These are phyloP conservation scores for Acanthaster planci DNA, from an alignment of 35 echinoderm and acorn worm species.

Conservation along the genomic window DNA sequence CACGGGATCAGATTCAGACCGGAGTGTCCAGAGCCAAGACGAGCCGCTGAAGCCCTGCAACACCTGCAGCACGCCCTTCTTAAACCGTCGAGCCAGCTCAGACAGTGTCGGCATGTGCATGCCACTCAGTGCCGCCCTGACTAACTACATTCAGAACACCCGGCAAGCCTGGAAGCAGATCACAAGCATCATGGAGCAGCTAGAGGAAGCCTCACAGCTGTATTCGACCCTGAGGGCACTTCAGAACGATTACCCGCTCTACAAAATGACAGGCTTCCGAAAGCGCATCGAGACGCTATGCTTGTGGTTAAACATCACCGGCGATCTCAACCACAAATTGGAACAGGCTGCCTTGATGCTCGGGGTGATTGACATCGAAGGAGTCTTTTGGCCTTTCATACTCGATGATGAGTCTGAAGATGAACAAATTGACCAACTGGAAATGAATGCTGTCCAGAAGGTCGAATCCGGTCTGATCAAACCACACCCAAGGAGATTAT, in stretches of 20 bases:
- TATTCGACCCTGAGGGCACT: constrained; percentile 84
- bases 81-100: constrained; percentile 7
- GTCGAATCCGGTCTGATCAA: background rate
- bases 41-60: background rate
- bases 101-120: constrained; percentile 55
- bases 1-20: background rate
- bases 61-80: background rate
- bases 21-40: too few relatives aligned
- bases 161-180: constrained; percentile 65
- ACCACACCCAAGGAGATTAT: constrained; percentile 11
- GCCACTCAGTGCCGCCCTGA: constrained; percentile 68
- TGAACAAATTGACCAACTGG: background rate
- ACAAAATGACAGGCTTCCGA: constrained; percentile 43
- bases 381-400: constrained; percentile 66
- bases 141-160: constrained; percentile 54
- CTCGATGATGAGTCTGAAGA: constrained; percentile 30
- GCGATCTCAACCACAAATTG: constrained; percentile 81
- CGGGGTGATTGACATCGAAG: constrained; percentile 78
- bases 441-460: background rate
- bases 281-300: constrained; percentile 61
- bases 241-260: constrained; percentile 50
- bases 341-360: constrained; percentile 56
- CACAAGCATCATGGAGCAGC: constrained; percentile 41
- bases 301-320: constrained; percentile 92
- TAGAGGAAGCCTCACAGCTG: constrained; percentile 71